Evolutionary conservation across 2,888 invertebrate genomes (phyloP).

Genomic region (Nephrotoma guestfalica): DNA sequence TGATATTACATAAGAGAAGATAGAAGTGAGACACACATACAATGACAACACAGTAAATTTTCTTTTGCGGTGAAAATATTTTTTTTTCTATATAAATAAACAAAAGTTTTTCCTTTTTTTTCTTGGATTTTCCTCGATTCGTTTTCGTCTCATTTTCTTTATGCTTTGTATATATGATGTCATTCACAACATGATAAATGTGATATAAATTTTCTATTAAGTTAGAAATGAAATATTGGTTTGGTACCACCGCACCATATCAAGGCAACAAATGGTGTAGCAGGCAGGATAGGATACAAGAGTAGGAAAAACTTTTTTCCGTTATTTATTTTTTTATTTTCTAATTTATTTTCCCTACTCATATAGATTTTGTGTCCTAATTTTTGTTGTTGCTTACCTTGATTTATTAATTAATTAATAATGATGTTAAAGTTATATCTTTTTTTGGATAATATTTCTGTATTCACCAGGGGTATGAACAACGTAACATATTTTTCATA

Average conservation of each 20-base stretch:
- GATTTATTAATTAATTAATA: background rate
- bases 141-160: background rate
- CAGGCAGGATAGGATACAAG: background rate
- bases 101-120: background rate
- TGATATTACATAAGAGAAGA: too few species aligned
- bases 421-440: background rate
- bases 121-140: background rate
- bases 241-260: background rate
- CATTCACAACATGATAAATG: background rate
- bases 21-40: background rate
- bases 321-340: background rate
- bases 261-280: background rate
- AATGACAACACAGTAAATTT: background rate
- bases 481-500: background rate
- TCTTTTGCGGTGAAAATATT: background rate
- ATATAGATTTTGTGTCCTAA: background rate
- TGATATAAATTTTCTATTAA: background rate
- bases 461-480: background rate
- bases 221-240: background rate
- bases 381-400: background rate
- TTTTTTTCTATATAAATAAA: background rate
- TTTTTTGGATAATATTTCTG: background rate
- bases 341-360: background rate
- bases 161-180: background rate
- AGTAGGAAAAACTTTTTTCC: background rate